Evolutionary conservation across 2,888 invertebrate genomes (phyloP), one percentile per base, ranked within the genome.

Genomic region (Campaea margaritaria): DNA sequence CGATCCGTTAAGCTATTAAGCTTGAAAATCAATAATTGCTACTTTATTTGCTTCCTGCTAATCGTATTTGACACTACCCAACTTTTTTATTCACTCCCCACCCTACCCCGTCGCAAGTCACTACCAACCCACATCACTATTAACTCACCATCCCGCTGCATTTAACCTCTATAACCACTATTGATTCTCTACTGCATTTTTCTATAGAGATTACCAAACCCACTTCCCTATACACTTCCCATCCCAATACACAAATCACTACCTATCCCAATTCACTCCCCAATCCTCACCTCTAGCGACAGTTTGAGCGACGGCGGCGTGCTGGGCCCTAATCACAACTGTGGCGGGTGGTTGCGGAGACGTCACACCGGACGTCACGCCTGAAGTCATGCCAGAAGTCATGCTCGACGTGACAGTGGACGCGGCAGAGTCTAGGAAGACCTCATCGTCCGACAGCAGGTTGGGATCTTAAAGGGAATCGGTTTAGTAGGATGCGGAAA

Each of bases 401-500:
- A 81, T 68, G 0, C 81, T 81, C 10, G 87, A 86, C 46, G 79
- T 74, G 45, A 77, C 69, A 0, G 85, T 78, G 0, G 87, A 86
- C 50, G 78, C 81, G 16, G 78, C 69, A 15, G 82, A 78, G 57
- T 87, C 88, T 59, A 83, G 72, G 79, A 92, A 92, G 55, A 91
- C 91, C 56, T 93, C 91, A 54, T 90, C 89, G 56, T 91, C 91
- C 0, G 86, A 85, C 12, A 87, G 75, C 48, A 84, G 78, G 72
- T 79, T 77, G 44, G 83, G 83, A 66, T 87, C 87, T 69, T 57
- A 9, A 42, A 52, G 12, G 10, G 8, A 31, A 31, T 31, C 9
- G 31, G 21, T 21, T 21, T 3, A 3, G 21, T 21, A 21, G 21
- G 21, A 21, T 3, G 31, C 31, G 31, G n/a, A n/a, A n/a, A n/a